Evolutionary conservation across 2,113 vertebrate species (phyloP).

Genomic region (Empidonax alnorum): DNA sequence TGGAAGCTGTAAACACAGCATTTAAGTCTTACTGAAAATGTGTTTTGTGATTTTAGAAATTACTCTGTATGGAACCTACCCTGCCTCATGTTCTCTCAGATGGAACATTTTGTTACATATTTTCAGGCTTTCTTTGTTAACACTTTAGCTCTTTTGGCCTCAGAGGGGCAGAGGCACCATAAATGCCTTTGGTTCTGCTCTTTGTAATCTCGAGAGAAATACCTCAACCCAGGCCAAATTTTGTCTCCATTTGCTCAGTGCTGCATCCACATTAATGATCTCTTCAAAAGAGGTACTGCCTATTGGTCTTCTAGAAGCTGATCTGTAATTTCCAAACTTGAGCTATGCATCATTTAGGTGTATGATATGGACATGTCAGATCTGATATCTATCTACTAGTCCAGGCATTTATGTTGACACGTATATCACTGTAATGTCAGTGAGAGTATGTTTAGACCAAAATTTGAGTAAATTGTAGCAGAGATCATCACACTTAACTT

Average conservation of each 20-base stretch:
- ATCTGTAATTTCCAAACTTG: not conserved
- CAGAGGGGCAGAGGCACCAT: not conserved
- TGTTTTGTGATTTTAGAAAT: constrained; percentile 3
- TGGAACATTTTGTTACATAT: not conserved
- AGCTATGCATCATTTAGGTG: not conserved
- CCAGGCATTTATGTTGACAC: not conserved
- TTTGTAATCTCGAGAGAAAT: not conserved
- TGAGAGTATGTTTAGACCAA: not conserved
- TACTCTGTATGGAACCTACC: not conserved
- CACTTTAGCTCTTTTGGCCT: not conserved
- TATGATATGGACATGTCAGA: not conserved
- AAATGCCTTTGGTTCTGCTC: not conserved
- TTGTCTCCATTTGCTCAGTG: not conserved
- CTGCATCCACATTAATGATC: not conserved
- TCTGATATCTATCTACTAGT: not conserved
- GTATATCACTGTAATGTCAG: not conserved
- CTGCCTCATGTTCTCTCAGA: not conserved
- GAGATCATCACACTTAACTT: not conserved
- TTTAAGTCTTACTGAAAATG: constrained; percentile 32
- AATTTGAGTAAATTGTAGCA: not conserved
- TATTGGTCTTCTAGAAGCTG: not conserved
- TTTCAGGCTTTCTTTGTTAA: not conserved
- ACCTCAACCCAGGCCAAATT: not conserved
- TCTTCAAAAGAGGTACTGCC: not conserved
- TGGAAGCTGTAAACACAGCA: constrained; percentile 31